Evolutionary conservation across 2,113 vertebrate species (phyloP).

Genomic region (Cnemophilus loriae): DNA sequence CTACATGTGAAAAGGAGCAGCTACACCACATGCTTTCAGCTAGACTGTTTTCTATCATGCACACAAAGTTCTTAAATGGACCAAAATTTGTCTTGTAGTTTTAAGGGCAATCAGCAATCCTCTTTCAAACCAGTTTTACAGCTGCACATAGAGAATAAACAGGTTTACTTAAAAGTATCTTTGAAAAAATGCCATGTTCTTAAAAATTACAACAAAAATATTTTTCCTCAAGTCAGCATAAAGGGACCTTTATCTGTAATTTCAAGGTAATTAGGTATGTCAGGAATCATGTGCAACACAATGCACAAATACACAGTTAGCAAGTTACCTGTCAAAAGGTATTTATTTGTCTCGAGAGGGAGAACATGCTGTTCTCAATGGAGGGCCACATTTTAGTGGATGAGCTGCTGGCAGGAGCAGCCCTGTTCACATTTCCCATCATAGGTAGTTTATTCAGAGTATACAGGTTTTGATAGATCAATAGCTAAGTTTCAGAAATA

Average conservation of each 20-base stretch:
- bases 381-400: background rate
- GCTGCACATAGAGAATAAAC: background rate
- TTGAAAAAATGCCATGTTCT: background rate
- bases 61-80: background rate
- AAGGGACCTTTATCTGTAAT: background rate
- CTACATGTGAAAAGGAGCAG: background rate
- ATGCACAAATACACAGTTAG: background rate
- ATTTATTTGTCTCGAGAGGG: background rate
- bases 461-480: background rate
- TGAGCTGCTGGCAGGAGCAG: background rate
- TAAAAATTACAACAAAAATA: background rate
- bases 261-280: background rate
- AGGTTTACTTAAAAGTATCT: background rate
- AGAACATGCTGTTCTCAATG: background rate
- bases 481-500: background rate
- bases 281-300: background rate
- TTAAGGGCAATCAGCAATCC: background rate
- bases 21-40: background rate
- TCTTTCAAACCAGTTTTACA: background rate
- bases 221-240: background rate
- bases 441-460: background rate
- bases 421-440: background rate
- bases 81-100: background rate
- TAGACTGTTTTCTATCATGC: background rate
- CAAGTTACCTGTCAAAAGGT: background rate